Evolutionary conservation across 2,797 vertebrate species (phyloP).

Genomic region (Trichosurus vulpecula): DNA sequence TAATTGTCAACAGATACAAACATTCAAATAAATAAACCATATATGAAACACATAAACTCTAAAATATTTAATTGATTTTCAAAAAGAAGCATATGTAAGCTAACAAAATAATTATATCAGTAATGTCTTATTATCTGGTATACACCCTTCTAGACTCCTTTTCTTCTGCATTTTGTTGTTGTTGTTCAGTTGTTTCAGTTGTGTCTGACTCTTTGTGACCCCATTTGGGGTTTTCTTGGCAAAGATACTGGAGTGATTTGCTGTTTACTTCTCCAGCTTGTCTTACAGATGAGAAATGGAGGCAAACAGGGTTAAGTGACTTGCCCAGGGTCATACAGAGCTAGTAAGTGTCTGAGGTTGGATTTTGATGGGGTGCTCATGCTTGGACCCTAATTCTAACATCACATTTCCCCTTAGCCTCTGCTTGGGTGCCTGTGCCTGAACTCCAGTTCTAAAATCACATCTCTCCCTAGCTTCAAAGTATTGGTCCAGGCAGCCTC

Average conservation of each 20-base stretch:
- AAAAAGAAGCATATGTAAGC: background rate
- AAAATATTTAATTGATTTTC: background rate
- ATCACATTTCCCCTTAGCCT: too few relatives aligned
- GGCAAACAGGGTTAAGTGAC: background rate
- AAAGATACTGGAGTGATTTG: background rate
- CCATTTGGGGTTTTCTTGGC: background rate
- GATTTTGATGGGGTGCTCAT: too few relatives aligned
- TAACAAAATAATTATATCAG: background rate
- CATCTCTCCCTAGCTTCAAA: too few relatives aligned
- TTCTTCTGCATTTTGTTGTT: background rate
- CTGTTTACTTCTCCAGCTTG: background rate
- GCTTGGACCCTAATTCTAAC: too few relatives aligned
- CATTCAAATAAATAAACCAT: background rate
- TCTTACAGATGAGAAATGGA: background rate
- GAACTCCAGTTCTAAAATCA: too few relatives aligned
- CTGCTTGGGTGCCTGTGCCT: too few relatives aligned
- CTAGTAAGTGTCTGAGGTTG: background rate
- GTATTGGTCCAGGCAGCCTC: too few relatives aligned
- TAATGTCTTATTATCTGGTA: background rate
- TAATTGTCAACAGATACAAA: background rate
- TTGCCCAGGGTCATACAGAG: background rate
- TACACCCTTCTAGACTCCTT: background rate
- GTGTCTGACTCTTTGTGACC: background rate
- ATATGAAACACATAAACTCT: background rate
- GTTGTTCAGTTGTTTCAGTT: background rate